Evolutionary conservation across 1,140 invertebrate genomes (phyloP).

Genomic region (Platorchestia sp.): DNA sequence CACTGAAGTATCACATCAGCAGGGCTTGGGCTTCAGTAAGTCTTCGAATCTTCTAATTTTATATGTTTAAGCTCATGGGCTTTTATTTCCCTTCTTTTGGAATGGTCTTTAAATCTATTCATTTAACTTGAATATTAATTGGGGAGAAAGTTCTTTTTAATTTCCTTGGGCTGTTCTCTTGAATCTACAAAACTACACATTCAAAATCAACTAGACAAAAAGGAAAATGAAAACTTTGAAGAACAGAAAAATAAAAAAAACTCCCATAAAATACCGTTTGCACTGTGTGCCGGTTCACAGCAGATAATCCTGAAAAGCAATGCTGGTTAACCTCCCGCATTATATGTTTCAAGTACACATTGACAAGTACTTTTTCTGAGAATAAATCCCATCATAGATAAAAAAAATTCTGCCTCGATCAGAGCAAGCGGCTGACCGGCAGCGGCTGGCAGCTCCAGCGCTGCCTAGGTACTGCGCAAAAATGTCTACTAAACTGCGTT

Average conservation of each 20-base stretch:
- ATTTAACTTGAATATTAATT: not conserved
- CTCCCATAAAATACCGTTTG: not conserved
- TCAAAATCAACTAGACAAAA: not conserved
- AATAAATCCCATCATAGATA: too few relatives aligned
- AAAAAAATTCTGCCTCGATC: too few relatives aligned
- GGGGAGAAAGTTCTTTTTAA: not conserved
- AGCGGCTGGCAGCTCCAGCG: too few relatives aligned
- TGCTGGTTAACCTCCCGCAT: too few relatives aligned
- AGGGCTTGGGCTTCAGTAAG: not conserved
- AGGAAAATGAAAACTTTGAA: not conserved
- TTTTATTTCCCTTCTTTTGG: not conserved
- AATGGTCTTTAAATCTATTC: not conserved
- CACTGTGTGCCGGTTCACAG: not conserved
- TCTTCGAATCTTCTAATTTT: not conserved
- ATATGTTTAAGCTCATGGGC: not conserved
- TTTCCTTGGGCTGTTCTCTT: not conserved
- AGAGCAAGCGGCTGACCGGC: too few relatives aligned
- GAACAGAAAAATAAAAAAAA: not conserved
- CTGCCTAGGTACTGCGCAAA: too few relatives aligned
- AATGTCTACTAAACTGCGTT: too few relatives aligned
- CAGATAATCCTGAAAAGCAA: too few relatives aligned
- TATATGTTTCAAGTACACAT: too few relatives aligned
- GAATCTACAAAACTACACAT: not conserved
- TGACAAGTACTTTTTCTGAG: too few relatives aligned
- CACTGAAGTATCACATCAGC: not conserved